Conservation (phyloP, 2,888 invertebrate genomes). For the Heliconius ismenius region DNA sequence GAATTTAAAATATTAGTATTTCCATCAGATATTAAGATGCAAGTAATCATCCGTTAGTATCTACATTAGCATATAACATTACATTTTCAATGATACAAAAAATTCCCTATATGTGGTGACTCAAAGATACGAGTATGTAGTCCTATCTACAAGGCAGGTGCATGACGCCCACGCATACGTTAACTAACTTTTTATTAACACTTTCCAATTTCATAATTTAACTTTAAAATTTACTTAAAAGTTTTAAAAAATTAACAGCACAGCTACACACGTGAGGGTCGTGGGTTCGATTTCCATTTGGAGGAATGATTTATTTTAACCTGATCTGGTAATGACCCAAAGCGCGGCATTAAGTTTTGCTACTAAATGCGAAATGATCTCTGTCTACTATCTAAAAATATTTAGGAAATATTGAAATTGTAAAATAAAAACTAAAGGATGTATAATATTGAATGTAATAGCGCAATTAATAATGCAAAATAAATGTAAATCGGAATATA, state of each 20-base stretch:
- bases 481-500: conserved; percentile 36
- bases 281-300: neutral
- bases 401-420: too few relatives aligned
- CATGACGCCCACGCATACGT: conserved; percentile 36
- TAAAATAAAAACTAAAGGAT: neutral
- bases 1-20: conserved; percentile 8
- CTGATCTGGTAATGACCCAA: neutral
- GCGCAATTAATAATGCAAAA: neutral
- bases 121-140: neutral
- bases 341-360: too few relatives aligned
- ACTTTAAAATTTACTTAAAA: neutral
- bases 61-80: conserved; percentile 11
- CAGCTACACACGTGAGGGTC: neutral
- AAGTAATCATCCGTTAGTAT: neutral
- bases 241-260: neutral
- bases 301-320: neutral
- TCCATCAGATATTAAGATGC: neutral
- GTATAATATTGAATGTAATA: neutral
- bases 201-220: conserved; percentile 8
- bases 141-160: conserved; percentile 38
- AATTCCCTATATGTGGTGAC: conserved; percentile 14
- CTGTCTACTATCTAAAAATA: too few relatives aligned
- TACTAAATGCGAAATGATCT: too few relatives aligned
- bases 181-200: conserved; percentile 34
- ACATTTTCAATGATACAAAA: conserved; percentile 12